Conservation (phyloP, 2,797 vertebrate species). For the Poeciliopsis infans region DNA sequence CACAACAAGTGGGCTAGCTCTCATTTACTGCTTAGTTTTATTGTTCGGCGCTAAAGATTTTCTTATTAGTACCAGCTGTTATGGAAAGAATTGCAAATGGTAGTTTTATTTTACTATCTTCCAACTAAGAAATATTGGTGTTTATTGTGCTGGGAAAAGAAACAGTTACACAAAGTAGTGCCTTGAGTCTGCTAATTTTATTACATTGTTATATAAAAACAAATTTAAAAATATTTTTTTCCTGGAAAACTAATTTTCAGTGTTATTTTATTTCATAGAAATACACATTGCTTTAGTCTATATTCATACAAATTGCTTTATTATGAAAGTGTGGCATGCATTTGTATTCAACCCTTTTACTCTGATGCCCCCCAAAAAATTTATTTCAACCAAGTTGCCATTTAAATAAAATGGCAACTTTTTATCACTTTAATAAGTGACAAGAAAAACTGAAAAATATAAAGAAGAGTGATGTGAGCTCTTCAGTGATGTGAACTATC, state of each 20-base stretch:
- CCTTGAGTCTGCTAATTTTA: not conserved
- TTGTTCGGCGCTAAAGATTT: constrained; percentile 35
- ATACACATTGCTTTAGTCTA: not conserved
- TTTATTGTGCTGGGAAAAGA: constrained; percentile 7
- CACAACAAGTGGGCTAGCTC: constrained; percentile 47
- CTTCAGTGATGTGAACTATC: too few relatives aligned
- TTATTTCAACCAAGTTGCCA: not conserved
- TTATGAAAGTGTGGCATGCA: not conserved
- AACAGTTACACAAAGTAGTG: constrained; percentile 13
- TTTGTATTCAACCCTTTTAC: not conserved
- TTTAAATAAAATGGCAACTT: not conserved
- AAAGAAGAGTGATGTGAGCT: too few relatives aligned
- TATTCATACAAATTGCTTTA: not conserved
- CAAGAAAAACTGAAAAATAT: not conserved
- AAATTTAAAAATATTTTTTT: not conserved
- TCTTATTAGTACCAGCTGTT: constrained; percentile 29
- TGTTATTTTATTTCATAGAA: not conserved
- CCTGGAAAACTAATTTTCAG: not conserved
- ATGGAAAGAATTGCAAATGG: constrained; percentile 14
- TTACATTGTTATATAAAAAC: not conserved
- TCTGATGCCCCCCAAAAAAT: too few relatives aligned
- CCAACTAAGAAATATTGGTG: constrained; percentile 2
- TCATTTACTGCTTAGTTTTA: constrained; percentile 38
- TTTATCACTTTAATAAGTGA: not conserved
- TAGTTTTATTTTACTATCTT: constrained; percentile 2